These are phyloP conservation scores for Rafetus swinhoei DNA, from an alignment of 2,113 vertebrate genomes.

Conservation along the genomic window DNA sequence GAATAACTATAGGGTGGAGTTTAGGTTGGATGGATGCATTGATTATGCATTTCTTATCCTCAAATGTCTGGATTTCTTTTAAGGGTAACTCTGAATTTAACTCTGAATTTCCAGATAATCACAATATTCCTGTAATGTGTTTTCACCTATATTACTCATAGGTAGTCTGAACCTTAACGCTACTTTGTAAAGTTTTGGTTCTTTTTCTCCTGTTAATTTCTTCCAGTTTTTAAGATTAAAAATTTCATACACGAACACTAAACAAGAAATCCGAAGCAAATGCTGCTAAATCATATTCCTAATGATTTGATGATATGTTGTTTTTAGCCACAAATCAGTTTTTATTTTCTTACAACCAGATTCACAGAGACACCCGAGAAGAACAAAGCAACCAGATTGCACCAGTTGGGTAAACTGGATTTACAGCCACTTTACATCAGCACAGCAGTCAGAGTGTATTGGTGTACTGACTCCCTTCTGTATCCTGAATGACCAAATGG, in stretches of 20 bases:
- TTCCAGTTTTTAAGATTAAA: not conserved
- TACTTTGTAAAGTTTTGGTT: not conserved
- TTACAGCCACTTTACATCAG: not conserved
- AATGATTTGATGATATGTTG: not conserved
- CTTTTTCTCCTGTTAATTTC: not conserved
- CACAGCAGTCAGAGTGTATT: not conserved
- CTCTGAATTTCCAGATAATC: not conserved
- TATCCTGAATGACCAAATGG: not conserved
- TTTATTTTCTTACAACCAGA: not conserved
- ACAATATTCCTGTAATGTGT: not conserved
- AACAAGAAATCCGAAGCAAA: not conserved
- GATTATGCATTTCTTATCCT: not conserved
- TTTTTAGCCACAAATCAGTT: no score
- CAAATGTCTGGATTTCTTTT: not conserved
- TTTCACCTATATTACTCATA: not conserved
- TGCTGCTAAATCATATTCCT: not conserved
- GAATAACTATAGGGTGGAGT: not conserved
- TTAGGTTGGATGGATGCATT: not conserved
- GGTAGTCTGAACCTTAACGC: not conserved
- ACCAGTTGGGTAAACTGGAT: not conserved
- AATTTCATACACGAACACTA: not conserved
- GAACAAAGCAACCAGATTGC: no score
- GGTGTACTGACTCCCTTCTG: not conserved
- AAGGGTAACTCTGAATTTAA: not conserved
- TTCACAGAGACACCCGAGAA: not conserved